Evolutionary conservation across 2,113 vertebrate genomes (phyloP).

Genomic region (Ranitomeya imitator): DNA sequence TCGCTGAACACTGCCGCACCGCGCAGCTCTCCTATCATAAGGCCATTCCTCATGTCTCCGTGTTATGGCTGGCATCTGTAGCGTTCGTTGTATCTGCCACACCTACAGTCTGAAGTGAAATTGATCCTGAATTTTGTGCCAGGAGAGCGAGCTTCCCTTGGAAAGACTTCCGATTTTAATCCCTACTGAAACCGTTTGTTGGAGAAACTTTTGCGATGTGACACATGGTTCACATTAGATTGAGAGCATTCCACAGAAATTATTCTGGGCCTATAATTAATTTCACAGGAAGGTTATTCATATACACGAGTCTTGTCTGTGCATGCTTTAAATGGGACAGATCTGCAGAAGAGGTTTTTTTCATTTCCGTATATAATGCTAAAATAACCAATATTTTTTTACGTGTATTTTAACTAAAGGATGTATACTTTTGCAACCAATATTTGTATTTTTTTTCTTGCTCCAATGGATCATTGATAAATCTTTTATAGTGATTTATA

Average conservation of each 20-base stretch:
- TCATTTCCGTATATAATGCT: too few species aligned
- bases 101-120: slow-evolving; percentile 22
- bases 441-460: too few species aligned
- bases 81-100: neutral
- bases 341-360: too few species aligned
- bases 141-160: neutral
- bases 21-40: neutral
- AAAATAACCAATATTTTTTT: too few species aligned
- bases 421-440: too few species aligned
- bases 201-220: neutral
- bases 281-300: neutral
- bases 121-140: neutral
- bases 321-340: neutral
- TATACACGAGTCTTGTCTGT: neutral
- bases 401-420: too few species aligned
- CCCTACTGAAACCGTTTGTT: slow-evolving; percentile 16
- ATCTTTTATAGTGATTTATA: too few species aligned
- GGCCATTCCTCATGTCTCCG: neutral
- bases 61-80: slow-evolving; percentile 17
- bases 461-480: too few species aligned
- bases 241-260: neutral
- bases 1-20: neutral
- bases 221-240: slow-evolving; percentile 22
- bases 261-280: neutral
- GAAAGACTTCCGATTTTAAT: slow-evolving; percentile 21